Evolutionary conservation across 2,113 vertebrate genomes (phyloP), one percentile per base, ranked within the genome.

Genomic region (Leucosticte australis): DNA sequence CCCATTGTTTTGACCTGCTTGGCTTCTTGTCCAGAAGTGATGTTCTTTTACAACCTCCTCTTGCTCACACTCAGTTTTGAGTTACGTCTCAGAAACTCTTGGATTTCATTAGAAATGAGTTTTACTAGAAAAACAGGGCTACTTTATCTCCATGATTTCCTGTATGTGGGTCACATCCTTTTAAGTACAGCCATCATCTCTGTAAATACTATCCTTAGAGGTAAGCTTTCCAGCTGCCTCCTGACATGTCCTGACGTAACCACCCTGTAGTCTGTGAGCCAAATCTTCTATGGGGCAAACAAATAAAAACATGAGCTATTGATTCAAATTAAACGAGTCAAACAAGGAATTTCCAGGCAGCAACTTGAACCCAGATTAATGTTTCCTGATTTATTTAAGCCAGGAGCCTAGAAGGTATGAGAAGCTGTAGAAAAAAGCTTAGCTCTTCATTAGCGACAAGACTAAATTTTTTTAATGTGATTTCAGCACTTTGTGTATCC

Each of bases 121-220:
- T 95, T 83, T 90, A 81, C 24, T 52, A 80, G 70, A 86, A 85
- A 94, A 93, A 35, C 42, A 88, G 46, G 9, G 8, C 55, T 87
- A 73, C 59, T 91, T 90, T 77, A 94, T 92, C 75, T 88, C 27
- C 33, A 11, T 41, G 33, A 92, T 83, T 94, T 96, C 94, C 96
- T 92, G 70, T 83, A 14, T 60, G 46, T 2, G 14, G 85, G 44
- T 81, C 52, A 77, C 55, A 93, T 92, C 52, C 80, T 91, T 88
- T 77, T 23, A 85, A 88, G 50, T 63, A 60, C 2, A 9, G 65
- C 81, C 83, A 83, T 50, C 64, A 78, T 35, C n/a, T 92, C 85
- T 83, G 75, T 57, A 90, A 91, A 86, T 67, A 55, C 46, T 65
- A 6, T 28, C 33, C 47, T 75, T 50, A 68, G 49, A 65, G 65